Conservation (phyloP, 2,113 vertebrate species). For the Atlantisia rogersi region DNA sequence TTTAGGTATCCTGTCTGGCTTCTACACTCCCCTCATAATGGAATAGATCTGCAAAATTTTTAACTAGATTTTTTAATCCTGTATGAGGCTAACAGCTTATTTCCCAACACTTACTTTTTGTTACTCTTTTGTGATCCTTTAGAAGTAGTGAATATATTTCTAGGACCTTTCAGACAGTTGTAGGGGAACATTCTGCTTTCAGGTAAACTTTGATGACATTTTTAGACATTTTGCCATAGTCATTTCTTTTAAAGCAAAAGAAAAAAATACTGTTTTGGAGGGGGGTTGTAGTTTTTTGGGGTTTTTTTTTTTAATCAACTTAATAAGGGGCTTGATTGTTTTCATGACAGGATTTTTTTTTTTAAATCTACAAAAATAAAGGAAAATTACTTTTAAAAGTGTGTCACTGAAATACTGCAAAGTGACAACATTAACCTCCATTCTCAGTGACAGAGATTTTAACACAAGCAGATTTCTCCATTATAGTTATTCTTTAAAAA, state of each 20-base stretch:
- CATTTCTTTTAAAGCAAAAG: background rate
- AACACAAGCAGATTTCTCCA: background rate
- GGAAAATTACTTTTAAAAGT: background rate
- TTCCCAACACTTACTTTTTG: background rate
- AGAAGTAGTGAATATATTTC: background rate
- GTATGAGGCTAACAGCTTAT: background rate
- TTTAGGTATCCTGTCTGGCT: background rate
- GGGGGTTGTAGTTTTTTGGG: background rate
- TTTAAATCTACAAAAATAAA: background rate
- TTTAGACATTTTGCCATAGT: background rate
- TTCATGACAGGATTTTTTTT: background rate
- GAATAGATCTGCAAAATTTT: background rate
- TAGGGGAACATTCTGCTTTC: background rate
- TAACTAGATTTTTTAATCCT: background rate
- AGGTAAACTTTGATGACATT: background rate
- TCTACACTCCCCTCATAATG: background rate
- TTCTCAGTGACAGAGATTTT: background rate
- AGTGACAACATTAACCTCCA: background rate
- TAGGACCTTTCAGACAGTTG: background rate
- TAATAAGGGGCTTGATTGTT: background rate
- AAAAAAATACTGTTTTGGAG: too few species aligned
- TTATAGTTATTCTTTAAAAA: background rate
- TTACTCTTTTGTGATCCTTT: background rate
- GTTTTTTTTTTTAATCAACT: background rate
- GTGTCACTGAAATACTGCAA: background rate